A percentile compares a stretch with the other conserved stretches of the same genome.
Conservation (phyloP, 1,140 invertebrate species). For the Dermatophagoides farinae region DNA sequence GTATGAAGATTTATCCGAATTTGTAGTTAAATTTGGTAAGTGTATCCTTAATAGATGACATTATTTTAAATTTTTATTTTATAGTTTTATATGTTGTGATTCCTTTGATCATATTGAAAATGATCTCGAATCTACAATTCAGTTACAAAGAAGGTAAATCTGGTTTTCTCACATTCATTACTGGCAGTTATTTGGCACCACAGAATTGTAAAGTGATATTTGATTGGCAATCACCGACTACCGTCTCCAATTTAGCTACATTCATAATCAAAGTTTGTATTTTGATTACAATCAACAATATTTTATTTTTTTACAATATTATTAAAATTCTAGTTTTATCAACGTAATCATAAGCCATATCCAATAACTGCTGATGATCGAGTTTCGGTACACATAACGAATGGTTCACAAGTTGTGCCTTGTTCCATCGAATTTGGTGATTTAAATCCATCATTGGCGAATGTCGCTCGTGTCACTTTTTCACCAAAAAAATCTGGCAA, state of each 20-base stretch:
- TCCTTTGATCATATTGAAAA: neutral
- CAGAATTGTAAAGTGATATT: slow-evolving; percentile 60
- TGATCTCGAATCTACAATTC: neutral
- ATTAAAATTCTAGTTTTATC: slow-evolving; percentile 43
- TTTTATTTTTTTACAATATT: neutral
- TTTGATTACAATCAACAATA: neutral
- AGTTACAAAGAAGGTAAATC: slow-evolving; percentile 34
- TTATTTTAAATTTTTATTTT: neutral
- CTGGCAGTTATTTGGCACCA: slow-evolving; percentile 67
- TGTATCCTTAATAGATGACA: neutral
- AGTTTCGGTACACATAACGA: slow-evolving; percentile 59
- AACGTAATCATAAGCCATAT: slow-evolving; percentile 74
- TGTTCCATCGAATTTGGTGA: slow-evolving; percentile 62
- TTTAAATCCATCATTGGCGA: slow-evolving; percentile 52
- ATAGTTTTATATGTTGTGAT: neutral
- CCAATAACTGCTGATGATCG: slow-evolving; percentile 75
- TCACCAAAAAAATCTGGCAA: slow-evolving; percentile 68
- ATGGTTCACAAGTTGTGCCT: slow-evolving; percentile 57
- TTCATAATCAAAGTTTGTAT: slow-evolving; percentile 49
- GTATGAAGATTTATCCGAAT: too few species aligned
- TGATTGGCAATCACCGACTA: slow-evolving; percentile 64
- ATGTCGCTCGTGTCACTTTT: slow-evolving; percentile 67
- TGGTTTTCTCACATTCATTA: slow-evolving; percentile 68
- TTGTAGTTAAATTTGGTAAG: neutral
- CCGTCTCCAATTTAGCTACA: slow-evolving; percentile 68